Evolutionary conservation across 1,140 invertebrate species (phyloP).

Genomic region (Drosophila bipectinata): DNA sequence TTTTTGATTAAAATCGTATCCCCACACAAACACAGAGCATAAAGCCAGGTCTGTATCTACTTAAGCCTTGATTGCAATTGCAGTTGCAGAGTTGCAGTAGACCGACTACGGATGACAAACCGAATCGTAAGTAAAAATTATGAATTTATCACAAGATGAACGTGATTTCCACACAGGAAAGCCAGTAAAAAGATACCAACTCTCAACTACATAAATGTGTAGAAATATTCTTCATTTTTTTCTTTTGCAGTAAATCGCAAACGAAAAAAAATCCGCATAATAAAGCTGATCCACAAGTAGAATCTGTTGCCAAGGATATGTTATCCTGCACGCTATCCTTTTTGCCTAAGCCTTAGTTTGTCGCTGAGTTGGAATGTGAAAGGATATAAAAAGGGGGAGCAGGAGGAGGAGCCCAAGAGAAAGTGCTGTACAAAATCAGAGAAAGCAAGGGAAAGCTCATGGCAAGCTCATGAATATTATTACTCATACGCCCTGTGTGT

Average conservation of each 20-base stretch:
- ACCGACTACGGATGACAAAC: neutral
- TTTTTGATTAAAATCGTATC: slow-evolving; percentile 9
- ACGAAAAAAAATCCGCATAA: slow-evolving; percentile 39
- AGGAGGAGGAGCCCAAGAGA: neutral
- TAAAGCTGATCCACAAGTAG: slow-evolving; percentile 36
- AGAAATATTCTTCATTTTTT: neutral
- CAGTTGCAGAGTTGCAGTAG: neutral
- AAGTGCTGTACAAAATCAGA: neutral
- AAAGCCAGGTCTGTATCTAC: neutral
- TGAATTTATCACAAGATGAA: slow-evolving; percentile 30
- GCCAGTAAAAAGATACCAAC: neutral
- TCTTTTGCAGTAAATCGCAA: slow-evolving; percentile 22
- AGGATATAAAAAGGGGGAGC: neutral
- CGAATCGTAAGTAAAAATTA: slow-evolving; percentile 39
- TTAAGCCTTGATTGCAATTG: slow-evolving; percentile 19
- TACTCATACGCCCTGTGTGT: slow-evolving; percentile 53
- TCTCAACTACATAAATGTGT: slow-evolving; percentile 1
- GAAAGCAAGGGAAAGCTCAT: neutral
- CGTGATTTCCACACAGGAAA: slow-evolving; percentile 4
- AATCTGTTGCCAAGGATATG: slow-evolving; percentile 43
- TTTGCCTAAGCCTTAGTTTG: slow-evolving; percentile 5
- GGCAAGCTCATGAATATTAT: slow-evolving; percentile 61
- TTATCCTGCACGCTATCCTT: neutral
- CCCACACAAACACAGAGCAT: neutral
- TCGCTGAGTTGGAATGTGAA: slow-evolving; percentile 30